A percentile compares a stretch with the other conserved stretches of the same genome.
These are phyloP conservation scores for Sebastes iracundus DNA, from an alignment of 2,797 vertebrate genomes.

Conservation along the genomic window DNA sequence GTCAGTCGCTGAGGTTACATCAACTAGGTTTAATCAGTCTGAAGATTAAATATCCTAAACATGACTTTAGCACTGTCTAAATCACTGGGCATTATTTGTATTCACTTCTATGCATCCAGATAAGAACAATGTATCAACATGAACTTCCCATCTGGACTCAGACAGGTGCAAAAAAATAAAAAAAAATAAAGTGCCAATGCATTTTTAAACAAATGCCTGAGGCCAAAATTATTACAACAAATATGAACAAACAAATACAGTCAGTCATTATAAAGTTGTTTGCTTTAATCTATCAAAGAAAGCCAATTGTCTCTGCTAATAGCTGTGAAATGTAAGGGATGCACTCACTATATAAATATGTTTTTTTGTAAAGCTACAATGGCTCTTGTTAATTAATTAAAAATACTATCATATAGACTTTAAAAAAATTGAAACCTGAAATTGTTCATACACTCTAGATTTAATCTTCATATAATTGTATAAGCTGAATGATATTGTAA, in stretches of 20 bases:
- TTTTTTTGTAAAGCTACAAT: background rate
- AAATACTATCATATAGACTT: background rate
- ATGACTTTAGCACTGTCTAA: background rate
- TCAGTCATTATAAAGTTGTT: background rate
- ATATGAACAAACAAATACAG: background rate
- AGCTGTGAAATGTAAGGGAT: background rate
- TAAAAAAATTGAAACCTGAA: too few relatives aligned
- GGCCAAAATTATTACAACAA: background rate
- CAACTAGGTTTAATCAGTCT: conserved; percentile 6
- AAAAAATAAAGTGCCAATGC: background rate
- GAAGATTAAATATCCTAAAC: background rate
- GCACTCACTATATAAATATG: background rate
- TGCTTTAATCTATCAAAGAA: background rate
- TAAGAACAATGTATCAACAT: background rate
- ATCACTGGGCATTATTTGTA: background rate
- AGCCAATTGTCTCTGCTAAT: background rate
- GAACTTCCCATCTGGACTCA: background rate
- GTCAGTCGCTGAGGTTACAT: conserved; percentile 5
- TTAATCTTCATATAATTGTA: background rate
- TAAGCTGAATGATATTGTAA: background rate
- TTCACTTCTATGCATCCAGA: background rate
- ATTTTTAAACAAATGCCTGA: background rate
- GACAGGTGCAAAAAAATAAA: background rate
- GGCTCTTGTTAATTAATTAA: background rate
- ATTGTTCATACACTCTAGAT: background rate